Evolutionary conservation across 2,888 invertebrate species (phyloP).

Genomic region (Diplazon laetatorius): DNA sequence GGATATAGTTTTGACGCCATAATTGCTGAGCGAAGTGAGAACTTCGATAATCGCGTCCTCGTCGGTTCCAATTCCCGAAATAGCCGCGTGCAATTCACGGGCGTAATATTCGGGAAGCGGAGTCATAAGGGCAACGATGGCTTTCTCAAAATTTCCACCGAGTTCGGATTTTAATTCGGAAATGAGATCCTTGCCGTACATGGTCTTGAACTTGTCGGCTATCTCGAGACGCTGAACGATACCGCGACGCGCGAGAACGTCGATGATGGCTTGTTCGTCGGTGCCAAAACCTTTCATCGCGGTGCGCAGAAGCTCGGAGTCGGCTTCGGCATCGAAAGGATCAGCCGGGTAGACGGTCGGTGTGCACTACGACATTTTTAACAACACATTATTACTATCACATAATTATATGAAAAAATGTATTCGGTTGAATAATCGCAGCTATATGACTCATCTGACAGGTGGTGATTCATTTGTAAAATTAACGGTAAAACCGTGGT

Average conservation of each 20-base stretch:
- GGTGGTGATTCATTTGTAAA: no score
- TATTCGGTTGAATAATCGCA: not conserved
- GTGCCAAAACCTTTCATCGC: constrained; percentile 97
- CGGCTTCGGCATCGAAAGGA: constrained; percentile 90
- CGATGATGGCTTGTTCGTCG: constrained; percentile 94
- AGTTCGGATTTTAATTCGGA: constrained; percentile 94
- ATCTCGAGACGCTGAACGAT: constrained; percentile 94
- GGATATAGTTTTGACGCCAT: constrained; percentile 91
- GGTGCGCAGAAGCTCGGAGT: constrained; percentile 92
- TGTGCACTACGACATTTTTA: constrained; percentile 84
- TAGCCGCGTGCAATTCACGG: constrained; percentile 92
- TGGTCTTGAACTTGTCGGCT: constrained; percentile 90
- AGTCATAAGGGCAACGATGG: constrained; percentile 92
- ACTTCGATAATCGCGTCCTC: constrained; percentile 95
- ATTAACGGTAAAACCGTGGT: no score
- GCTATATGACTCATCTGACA: not conserved
- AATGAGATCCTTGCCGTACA: constrained; percentile 93
- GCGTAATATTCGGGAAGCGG: constrained; percentile 93
- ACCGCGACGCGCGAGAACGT: constrained; percentile 91
- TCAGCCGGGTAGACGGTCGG: constrained; percentile 91
- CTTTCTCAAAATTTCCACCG: constrained; percentile 93
- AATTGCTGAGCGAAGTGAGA: constrained; percentile 93
- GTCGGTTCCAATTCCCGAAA: constrained; percentile 87
- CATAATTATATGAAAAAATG: not conserved
- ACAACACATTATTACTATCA: constrained; percentile 31